Percentiles rank a stretch among this genome's conserved stretches.
Evolutionary conservation across 2,113 vertebrate genomes (phyloP).

Genomic region (Hepsetus odoe): DNA sequence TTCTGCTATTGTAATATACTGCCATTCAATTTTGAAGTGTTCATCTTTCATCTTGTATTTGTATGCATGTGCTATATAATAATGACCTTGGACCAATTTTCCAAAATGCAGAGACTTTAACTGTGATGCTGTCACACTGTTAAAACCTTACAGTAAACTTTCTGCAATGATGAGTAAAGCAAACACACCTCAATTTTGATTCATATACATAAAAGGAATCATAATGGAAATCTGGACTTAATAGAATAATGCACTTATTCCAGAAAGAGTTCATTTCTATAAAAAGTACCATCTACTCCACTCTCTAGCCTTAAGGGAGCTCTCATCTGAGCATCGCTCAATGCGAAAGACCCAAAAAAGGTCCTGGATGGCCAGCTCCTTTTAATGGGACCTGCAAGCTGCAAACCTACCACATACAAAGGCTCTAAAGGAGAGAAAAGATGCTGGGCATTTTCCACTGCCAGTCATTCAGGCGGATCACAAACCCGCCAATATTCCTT

Average conservation of each 20-base stretch:
- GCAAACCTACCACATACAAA: conserved; percentile 26
- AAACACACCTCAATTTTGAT: not conserved
- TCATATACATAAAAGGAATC: conserved; percentile 28
- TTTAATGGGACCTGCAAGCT: conserved; percentile 31
- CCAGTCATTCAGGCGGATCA: conserved; percentile 21
- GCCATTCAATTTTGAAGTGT: not conserved
- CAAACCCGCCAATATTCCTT: conserved; percentile 27
- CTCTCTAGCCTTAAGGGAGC: conserved; percentile 1
- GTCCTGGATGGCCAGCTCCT: conserved; percentile 20
- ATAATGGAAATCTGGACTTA: not conserved
- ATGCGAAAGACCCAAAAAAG: conserved; percentile 7
- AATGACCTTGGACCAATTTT: not conserved
- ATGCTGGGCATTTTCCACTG: conserved; percentile 32
- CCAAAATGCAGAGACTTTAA: not conserved
- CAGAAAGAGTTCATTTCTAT: conserved; percentile 1
- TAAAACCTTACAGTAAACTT: not conserved
- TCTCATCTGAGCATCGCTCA: conserved; percentile 36
- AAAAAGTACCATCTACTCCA: conserved; percentile 7
- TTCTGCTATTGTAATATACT: conserved; percentile 1
- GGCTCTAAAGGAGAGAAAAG: conserved; percentile 17
- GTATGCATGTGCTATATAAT: not conserved
- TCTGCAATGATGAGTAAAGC: not conserved
- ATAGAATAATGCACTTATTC: conserved; percentile 16
- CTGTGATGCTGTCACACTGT: not conserved
- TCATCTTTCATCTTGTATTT: not conserved